Evolutionary conservation across 2,888 invertebrate genomes (phyloP).

Genomic region (Chirona hameri): DNA sequence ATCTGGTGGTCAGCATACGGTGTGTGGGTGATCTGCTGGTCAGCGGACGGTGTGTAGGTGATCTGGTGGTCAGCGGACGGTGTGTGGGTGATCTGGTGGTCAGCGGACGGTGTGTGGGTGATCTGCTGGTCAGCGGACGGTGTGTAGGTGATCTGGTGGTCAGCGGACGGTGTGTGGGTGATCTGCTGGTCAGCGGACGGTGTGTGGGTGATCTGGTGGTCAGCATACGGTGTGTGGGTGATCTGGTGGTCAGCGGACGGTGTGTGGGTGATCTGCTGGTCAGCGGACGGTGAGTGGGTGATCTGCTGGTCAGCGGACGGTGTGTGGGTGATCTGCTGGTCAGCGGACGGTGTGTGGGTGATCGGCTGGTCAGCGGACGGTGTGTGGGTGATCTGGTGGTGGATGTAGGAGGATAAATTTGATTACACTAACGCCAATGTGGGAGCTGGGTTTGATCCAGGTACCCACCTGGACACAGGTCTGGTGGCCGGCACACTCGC

Average conservation of each 20-base stretch:
- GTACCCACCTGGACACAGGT: conserved; percentile 57
- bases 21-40: neutral
- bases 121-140: too few species aligned
- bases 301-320: neutral
- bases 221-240: too few species aligned
- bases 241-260: neutral
- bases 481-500: conserved; percentile 51
- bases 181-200: neutral
- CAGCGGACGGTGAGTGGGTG: neutral
- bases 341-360: too few species aligned
- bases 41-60: neutral
- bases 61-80: neutral
- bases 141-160: too few species aligned
- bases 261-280: neutral
- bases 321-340: neutral
- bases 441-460: too few species aligned
- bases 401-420: too few species aligned
- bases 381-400: neutral
- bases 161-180: neutral
- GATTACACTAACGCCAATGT: too few species aligned
- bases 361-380: neutral
- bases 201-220: neutral
- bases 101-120: neutral
- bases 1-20: neutral
- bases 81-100: neutral